phyloP scores from a whole-genome alignment of 23 tunicate species.

The Oikopleura dioica region DNA sequence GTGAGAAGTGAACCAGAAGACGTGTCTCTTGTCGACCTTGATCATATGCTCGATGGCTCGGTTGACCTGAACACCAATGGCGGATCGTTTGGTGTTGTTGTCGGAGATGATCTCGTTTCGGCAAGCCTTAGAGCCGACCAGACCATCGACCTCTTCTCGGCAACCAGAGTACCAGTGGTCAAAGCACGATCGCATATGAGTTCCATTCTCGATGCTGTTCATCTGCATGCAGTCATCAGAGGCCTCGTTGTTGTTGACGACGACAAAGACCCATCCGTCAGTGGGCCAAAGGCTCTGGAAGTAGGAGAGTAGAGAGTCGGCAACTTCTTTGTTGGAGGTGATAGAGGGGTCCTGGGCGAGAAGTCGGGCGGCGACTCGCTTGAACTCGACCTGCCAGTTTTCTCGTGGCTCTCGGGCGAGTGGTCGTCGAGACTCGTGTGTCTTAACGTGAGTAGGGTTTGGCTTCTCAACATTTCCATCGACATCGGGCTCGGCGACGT shows the following conservation, averaged over 20 bases:
- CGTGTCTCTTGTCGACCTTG: not conserved
- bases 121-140: not conserved
- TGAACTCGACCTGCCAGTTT: not conserved
- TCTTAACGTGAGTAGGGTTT: too few species aligned
- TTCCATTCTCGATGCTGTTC: too few species aligned
- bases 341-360: not conserved
- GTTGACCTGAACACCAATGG: slow-evolving; percentile 11
- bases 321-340: too few species aligned
- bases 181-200: not conserved
- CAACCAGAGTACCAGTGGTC: slow-evolving; percentile 13
- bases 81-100: not conserved
- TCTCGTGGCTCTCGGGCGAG: not conserved
- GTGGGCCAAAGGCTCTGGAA: not conserved
- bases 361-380: not conserved
- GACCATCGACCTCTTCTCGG: not conserved
- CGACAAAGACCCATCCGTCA: slow-evolving; percentile 10
- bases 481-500: not conserved
- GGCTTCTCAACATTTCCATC: too few species aligned
- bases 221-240: not conserved
- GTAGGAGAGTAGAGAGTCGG: too few species aligned
- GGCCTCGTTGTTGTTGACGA: not conserved
- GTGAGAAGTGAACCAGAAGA: not conserved
- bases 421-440: too few species aligned
- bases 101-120: not conserved
- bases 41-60: not conserved